Evolutionary conservation across 2,797 vertebrate species (phyloP), one percentile per base, ranked within the genome.

Genomic region (Gambelia wislizenii): DNA sequence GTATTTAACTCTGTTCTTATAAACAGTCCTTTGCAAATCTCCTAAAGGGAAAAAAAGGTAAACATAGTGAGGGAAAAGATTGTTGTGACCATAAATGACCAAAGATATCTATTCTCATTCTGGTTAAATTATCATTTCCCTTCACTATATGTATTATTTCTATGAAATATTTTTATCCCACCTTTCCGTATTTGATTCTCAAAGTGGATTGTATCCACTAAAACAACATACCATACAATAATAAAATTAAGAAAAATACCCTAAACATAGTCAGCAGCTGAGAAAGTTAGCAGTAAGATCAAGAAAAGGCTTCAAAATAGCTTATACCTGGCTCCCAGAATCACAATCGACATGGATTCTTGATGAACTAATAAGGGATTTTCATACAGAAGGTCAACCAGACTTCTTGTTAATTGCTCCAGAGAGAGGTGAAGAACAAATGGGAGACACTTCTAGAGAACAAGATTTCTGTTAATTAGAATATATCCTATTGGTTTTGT

Each of bases 11-110:
- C 52, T 76, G 64, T 89, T 92, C 44, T 49, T 94, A n/a, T 78
- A 93, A 95, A 92, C 88, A 93, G 59, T 49, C 30, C 30, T 56
- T 79, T 90, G 4, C 91, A 90, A 89, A 94, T 94, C 92, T 96
- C 93, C 82, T 90, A 69, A 91, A 92, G 83, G 36, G 72, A 88
- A 49, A 64, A 59, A 64, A 84, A 91, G 90, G 93, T 89, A 92
- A 54, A 92, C 94, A 90, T 14, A 93, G 1, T 39, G 69, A 81
- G 80, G 90, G 77, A 83, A 47, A 27, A 22, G 10, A 30, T n/a
- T 33, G 42, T 82, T 78, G 67, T 27, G 81, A 18, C 88, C 69
- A 77, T 85, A 84, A 87, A 74, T 75, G 59, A 75, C 54, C 36
- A 20, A 81, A 88, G 1, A 72, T 59, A 27, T 64, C 83, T 67